Evolutionary conservation across 30 jellyfish, hydroid and myxozoan genomes (phyloP).

Genomic region (Hydractinia symbiolongicarpus): DNA sequence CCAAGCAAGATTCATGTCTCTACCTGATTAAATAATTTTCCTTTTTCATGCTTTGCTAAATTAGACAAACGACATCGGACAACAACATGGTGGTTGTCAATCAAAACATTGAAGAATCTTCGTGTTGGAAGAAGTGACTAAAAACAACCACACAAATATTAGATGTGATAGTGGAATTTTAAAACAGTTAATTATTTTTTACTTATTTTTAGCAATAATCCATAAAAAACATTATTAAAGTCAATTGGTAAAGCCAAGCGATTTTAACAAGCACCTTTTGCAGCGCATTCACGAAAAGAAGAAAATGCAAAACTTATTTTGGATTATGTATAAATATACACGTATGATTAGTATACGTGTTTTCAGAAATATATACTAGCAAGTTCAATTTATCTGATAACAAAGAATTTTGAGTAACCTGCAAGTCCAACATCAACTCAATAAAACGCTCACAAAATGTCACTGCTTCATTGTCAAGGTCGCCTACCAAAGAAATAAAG

Average conservation of each 20-base stretch:
- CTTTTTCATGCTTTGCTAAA: slow-evolving; percentile 61
- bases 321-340: not conserved
- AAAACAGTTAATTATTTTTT: too few species aligned
- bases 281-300: too few species aligned
- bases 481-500: slow-evolving; percentile 32
- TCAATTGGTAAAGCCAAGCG: too few species aligned
- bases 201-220: too few species aligned
- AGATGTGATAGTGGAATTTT: not conserved
- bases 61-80: slow-evolving; percentile 82
- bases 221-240: too few species aligned
- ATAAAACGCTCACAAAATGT: slow-evolving; percentile 81
- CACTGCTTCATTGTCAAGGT: slow-evolving; percentile 43
- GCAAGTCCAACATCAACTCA: slow-evolving; percentile 74
- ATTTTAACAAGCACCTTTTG: too few species aligned
- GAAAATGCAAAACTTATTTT: not conserved
- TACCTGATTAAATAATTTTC: slow-evolving; percentile 90
- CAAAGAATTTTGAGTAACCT: slow-evolving; percentile 43
- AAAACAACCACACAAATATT: not conserved
- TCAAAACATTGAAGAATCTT: slow-evolving; percentile 72
- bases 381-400: not conserved
- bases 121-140: slow-evolving; percentile 93
- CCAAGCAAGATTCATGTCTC: not conserved
- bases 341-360: not conserved
- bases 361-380: not conserved
- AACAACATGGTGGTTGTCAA: slow-evolving; percentile 96